Conservation (phyloP, 2,888 invertebrate species). For the Suillia variegata region DNA sequence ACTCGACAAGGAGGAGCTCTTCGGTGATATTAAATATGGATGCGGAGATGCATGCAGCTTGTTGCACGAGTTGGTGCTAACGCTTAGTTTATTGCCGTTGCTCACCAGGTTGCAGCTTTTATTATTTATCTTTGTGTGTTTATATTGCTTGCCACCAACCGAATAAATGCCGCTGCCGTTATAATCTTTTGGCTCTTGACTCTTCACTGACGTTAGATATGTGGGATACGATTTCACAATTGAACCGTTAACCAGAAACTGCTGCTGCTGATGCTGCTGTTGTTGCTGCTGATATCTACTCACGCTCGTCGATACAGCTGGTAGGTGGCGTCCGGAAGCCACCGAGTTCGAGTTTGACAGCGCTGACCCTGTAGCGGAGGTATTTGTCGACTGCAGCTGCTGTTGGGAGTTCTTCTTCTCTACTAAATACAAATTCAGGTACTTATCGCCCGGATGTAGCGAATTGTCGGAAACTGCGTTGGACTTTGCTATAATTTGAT, state of each 20-base stretch:
- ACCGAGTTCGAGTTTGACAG: conserved; percentile 29
- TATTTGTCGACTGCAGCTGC: too few species aligned
- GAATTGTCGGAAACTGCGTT: conserved; percentile 61
- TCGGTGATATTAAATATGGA: conserved; percentile 47
- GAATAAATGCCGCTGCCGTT: conserved; percentile 38
- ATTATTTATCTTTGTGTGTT: conserved; percentile 56
- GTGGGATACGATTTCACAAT: conserved; percentile 56
- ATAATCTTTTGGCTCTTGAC: conserved; percentile 54
- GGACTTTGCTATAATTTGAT: conserved; percentile 57
- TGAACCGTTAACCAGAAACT: conserved; percentile 55
- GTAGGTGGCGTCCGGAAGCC: conserved; percentile 31
- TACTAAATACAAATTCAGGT: conserved; percentile 57
- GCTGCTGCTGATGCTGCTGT: conserved; percentile 45
- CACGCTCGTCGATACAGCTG: conserved; percentile 43
- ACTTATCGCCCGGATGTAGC: conserved; percentile 59
- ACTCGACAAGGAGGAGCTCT: conserved; percentile 57
- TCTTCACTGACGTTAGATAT: conserved; percentile 56
- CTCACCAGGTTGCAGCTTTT: conserved; percentile 57
- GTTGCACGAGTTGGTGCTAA: conserved; percentile 51
- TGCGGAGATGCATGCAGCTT: conserved; percentile 44
- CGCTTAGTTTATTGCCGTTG: conserved; percentile 50
- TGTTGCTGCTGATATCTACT: conserved; percentile 46
- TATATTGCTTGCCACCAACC: conserved; percentile 46
- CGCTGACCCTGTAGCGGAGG: too few species aligned
- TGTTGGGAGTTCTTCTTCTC: conserved; percentile 55